phyloP scores from a whole-genome alignment of 2,797 vertebrate species.

The Chromis chromis region DNA sequence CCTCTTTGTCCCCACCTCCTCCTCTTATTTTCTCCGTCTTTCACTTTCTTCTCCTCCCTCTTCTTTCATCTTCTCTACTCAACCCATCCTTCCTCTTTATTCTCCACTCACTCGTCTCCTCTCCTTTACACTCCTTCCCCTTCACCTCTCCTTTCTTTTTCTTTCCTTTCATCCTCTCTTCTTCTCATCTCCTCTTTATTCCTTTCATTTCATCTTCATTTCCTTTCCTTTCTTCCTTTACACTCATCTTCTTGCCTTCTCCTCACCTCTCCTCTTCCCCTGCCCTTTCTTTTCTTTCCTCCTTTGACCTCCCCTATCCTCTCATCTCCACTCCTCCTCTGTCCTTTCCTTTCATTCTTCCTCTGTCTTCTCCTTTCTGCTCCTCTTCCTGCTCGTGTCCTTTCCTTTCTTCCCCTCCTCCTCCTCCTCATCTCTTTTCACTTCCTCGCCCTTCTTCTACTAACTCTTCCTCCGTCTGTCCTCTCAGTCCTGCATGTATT shows the following conservation, averaged over 20 bases:
- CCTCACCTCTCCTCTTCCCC: too few species aligned
- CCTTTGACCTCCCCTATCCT: not conserved
- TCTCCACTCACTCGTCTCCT: not conserved
- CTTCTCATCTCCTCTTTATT: too few species aligned
- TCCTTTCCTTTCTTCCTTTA: too few species aligned
- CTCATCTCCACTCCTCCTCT: not conserved
- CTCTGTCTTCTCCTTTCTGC: not conserved
- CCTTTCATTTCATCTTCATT: too few species aligned
- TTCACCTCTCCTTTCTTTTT: not conserved
- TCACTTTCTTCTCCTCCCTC: not conserved
- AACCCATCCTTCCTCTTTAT: not conserved
- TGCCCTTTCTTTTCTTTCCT: too few species aligned
- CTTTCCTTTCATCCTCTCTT: not conserved
- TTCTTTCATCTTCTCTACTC: not conserved
- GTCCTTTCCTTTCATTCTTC: not conserved
- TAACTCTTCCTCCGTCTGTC: too few species aligned
- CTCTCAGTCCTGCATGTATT: not conserved
- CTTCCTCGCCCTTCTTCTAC: too few species aligned
- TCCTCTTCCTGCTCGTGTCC: not conserved
- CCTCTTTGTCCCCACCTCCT: too few species aligned
- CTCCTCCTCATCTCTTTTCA: not conserved
- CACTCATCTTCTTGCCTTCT: fast-evolving
- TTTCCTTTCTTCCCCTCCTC: not conserved
- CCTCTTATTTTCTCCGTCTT: not conserved
- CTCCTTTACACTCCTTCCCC: not conserved